These are phyloP conservation scores for Sarcophaga peregrina DNA, from an alignment of 1,140 invertebrate species.

Conservation along the genomic window DNA sequence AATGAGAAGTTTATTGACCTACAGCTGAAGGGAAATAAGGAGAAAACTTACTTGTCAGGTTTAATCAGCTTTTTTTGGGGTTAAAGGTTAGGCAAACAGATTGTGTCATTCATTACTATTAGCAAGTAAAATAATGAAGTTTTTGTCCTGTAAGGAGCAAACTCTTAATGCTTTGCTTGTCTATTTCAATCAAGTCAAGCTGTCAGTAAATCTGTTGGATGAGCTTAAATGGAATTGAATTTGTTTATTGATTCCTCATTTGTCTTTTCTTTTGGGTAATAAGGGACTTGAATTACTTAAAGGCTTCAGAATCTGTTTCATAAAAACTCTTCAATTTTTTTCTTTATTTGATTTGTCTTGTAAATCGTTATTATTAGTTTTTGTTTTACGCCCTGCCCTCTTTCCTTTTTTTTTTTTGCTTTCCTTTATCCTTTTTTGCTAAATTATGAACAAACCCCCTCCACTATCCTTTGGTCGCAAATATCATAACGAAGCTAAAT, in stretches of 20 bases:
- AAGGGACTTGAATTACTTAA: too few species aligned
- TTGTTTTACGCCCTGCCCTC: neutral
- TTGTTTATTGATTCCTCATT: too few species aligned
- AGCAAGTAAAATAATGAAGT: neutral
- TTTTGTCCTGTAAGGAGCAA: too few species aligned
- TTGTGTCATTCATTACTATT: neutral
- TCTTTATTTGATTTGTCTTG: conserved; percentile 8
- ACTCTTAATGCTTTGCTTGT: too few species aligned
- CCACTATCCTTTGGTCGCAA: neutral
- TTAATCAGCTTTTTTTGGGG: neutral
- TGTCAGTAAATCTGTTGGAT: too few species aligned
- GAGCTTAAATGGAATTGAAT: too few species aligned
- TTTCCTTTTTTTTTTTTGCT: conserved; percentile 14
- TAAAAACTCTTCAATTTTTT: neutral
- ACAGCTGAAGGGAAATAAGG: neutral
- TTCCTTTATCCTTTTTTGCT: conserved; percentile 7
- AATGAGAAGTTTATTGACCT: too few species aligned
- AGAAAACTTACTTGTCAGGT: neutral
- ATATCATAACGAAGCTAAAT: neutral
- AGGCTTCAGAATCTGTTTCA: neutral
- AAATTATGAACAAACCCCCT: neutral
- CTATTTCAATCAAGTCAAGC: too few species aligned
- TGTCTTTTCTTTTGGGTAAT: too few species aligned
- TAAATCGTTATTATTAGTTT: neutral
- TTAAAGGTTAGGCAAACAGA: neutral